A percentile compares a stretch with the other conserved stretches of the same genome.
Evolutionary conservation across 2,888 invertebrate genomes (phyloP).

Genomic region (Drosophila subsilvestris): DNA sequence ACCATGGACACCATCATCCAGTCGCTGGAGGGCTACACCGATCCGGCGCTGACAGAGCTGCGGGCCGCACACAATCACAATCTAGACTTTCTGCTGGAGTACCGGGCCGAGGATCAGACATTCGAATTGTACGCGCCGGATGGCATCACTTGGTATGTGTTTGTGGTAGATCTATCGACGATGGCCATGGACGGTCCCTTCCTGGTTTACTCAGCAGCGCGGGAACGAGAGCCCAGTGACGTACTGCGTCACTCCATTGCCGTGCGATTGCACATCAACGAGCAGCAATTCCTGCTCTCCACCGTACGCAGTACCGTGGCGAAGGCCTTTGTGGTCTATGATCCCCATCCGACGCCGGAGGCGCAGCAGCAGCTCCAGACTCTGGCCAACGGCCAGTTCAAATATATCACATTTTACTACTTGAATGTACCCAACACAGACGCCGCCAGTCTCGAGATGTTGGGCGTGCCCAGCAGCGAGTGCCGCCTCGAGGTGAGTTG

Average conservation of each 20-base stretch:
- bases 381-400: conserved; percentile 84
- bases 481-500: conserved; percentile 50
- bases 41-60: conserved; percentile 78
- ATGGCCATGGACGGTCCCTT: conserved; percentile 87
- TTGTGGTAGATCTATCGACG: conserved; percentile 86
- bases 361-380: conserved; percentile 84
- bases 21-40: conserved; percentile 86
- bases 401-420: conserved; percentile 87
- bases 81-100: conserved; percentile 88
- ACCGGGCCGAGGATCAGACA: conserved; percentile 86
- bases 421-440: conserved; percentile 87
- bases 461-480: conserved; percentile 85
- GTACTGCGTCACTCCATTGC: conserved; percentile 86
- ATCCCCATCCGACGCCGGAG: conserved; percentile 82
- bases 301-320: conserved; percentile 62
- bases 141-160: conserved; percentile 87
- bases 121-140: conserved; percentile 88
- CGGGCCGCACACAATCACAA: conserved; percentile 70
- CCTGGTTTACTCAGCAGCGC: conserved; percentile 86
- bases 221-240: conserved; percentile 86
- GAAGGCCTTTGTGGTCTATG: conserved; percentile 85
- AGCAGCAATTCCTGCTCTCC: conserved; percentile 76
- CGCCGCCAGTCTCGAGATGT: conserved; percentile 85
- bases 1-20: conserved; percentile 87
- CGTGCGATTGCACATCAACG: conserved; percentile 83